Evolutionary conservation across 2,797 vertebrate species (phyloP).

Genomic region (Cirrhinus mrigala): DNA sequence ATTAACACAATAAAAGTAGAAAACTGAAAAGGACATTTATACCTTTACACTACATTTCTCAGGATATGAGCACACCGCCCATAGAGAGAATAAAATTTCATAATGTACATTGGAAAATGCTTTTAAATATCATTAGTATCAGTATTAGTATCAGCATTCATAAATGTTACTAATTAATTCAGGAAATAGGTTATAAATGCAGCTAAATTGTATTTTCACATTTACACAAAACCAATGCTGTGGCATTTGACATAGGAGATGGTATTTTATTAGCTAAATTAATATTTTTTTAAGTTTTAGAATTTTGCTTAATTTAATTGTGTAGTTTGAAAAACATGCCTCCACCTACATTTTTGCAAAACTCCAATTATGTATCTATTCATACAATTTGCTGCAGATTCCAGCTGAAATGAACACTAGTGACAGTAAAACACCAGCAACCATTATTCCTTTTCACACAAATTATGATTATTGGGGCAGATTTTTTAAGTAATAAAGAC

Average conservation of each 20-base stretch:
- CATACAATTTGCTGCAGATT: neutral
- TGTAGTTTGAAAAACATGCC: no score
- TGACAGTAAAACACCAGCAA: neutral
- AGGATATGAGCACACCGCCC: neutral
- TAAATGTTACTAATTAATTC: no score
- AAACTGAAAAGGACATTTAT: constrained; percentile 69
- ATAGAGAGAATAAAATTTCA: neutral
- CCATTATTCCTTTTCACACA: neutral
- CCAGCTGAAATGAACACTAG: neutral
- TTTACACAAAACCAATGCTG: neutral
- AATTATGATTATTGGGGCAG: neutral
- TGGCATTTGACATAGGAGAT: neutral
- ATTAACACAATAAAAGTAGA: constrained; percentile 70
- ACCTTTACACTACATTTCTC: neutral
- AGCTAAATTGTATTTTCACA: neutral
- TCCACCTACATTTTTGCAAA: neutral
- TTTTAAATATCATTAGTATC: neutral
- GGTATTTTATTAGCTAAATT: neutral
- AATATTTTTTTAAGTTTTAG: neutral
- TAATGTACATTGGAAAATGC: neutral
- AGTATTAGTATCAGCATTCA: no score
- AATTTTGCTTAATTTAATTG: neutral
- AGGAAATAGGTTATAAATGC: neutral
- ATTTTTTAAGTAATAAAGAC: neutral
- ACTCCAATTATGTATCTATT: neutral